A percentile compares a stretch with the other conserved stretches of the same genome.
phyloP scores from a whole-genome alignment of 2,797 vertebrate genomes.

The Arrhamphus sclerolepis region DNA sequence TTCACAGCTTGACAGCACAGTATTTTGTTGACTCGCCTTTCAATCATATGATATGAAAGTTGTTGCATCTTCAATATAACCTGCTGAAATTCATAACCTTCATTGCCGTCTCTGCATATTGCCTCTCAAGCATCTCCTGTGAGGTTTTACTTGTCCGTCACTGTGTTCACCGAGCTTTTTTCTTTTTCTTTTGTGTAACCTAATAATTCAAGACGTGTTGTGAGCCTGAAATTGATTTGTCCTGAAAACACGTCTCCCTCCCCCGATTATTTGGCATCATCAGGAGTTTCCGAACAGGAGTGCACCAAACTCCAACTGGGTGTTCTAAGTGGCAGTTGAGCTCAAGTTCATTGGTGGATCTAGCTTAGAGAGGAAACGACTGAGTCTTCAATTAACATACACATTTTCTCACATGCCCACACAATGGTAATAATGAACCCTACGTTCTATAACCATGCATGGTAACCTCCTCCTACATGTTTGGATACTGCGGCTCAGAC shows the following conservation, averaged over 20 bases:
- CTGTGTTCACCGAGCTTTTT: slow-evolving; percentile 35
- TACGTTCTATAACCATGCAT: slow-evolving; percentile 14
- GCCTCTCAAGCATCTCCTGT: background rate
- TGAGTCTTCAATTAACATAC: slow-evolving; percentile 33
- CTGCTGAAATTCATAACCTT: slow-evolving; percentile 24
- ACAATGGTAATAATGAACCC: slow-evolving; percentile 29
- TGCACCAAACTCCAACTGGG: no score
- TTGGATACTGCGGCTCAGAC: slow-evolving; percentile 8
- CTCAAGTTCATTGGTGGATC: no score
- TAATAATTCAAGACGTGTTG: slow-evolving; percentile 49
- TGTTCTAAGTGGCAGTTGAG: no score
- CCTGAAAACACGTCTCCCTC: slow-evolving; percentile 29
- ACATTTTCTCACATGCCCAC: slow-evolving; percentile 37
- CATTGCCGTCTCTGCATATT: background rate
- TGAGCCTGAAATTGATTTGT: slow-evolving; percentile 36
- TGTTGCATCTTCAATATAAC: slow-evolving; percentile 11
- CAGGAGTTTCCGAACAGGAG: slow-evolving; percentile 18
- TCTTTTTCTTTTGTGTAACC: slow-evolving; percentile 32
- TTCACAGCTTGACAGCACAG: background rate
- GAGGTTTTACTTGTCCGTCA: slow-evolving; percentile 19
- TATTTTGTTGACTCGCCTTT: slow-evolving; percentile 13
- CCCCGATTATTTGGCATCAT: background rate
- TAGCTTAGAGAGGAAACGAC: slow-evolving; percentile 22
- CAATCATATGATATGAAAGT: slow-evolving; percentile 1
- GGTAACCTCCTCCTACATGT: slow-evolving; percentile 42